These are phyloP conservation scores for Arnoldichthys spilopterus DNA, from an alignment of 2,797 vertebrate species.

Conservation along the genomic window DNA sequence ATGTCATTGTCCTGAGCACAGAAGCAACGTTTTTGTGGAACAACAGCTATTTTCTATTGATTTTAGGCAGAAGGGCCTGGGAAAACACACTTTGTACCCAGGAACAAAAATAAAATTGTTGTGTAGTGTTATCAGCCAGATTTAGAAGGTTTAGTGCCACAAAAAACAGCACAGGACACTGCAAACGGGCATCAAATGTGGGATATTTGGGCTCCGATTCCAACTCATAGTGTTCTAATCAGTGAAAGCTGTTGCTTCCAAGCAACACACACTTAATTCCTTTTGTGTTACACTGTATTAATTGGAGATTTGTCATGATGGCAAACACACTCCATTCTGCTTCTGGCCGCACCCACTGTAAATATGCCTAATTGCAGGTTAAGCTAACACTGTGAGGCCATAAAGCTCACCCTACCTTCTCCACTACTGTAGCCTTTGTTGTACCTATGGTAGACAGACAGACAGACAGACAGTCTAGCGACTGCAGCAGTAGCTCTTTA, in stretches of 20 bases:
- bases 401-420: background rate
- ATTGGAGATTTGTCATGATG: background rate
- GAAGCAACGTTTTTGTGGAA: no score
- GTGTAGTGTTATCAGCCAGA: no score
- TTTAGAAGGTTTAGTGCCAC: no score
- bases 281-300: no score
- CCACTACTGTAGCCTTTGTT: background rate
- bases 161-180: background rate
- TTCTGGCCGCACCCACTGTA: slow-evolving; percentile 29
- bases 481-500: background rate
- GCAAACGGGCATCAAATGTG: background rate
- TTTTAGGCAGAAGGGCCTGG: no score
- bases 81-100: no score
- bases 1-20: no score
- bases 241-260: background rate
- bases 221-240: background rate
- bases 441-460: background rate
- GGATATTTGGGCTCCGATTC: background rate
- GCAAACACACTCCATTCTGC: background rate
- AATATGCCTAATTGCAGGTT: slow-evolving; percentile 23
- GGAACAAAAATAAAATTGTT: no score
- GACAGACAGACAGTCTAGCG: background rate
- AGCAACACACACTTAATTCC: background rate
- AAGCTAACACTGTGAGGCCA: background rate
- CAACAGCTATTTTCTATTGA: no score